Base-by-base conservation (phyloP, 1,140 invertebrate genomes). In the Microplitis demolitor region DNA sequence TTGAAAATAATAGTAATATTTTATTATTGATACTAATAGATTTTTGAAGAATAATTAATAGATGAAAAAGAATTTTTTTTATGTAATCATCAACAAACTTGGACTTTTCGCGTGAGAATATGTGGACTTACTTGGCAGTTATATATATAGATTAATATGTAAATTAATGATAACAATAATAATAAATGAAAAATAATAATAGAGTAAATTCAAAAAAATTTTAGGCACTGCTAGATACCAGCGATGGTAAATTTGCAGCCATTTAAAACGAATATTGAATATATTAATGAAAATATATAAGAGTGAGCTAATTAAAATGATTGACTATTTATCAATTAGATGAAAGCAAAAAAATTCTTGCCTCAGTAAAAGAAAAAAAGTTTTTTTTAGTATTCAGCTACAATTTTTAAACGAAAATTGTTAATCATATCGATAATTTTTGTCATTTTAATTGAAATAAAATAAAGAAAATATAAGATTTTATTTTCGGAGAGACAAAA, bases 51-150 rank as follows among this genome's bases (percentile, higher is more conserved):
- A 24, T 24, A 24, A 24, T 45, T 6, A 6, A 45, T 9, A 45
- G 3, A 9, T 45, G 0, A 45, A 45, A 45, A 45, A 45, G 39
- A 9, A 16, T 69, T 78, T 79, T 84, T 62, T 35, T 24, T 60
- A 31, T 31, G 24, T 60, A 16, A 14, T 67, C 31, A 1, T n/a
- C 8, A n/a, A 4, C 4, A 34, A 4, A 35, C 31, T 69, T 69
- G 66, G 66, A 69, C 54, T 69, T 69, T 56, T 69, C 51, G 5
- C n/a, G 24, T 34, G 54, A 56, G 66, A 69, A 35, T 39, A 8
- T 8, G 45, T 51, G 64, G 24, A 16, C 50, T 66, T 14, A 13
- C 64, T 66, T 24, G 14, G 39, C 51, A 31, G 39, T 66, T 66
- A 66, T 14, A 54, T 66, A 14, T 54, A 51, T 50, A 50, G 51